Conservation (phyloP, 2,888 invertebrate genomes). For the Luffia ferchaultella region DNA sequence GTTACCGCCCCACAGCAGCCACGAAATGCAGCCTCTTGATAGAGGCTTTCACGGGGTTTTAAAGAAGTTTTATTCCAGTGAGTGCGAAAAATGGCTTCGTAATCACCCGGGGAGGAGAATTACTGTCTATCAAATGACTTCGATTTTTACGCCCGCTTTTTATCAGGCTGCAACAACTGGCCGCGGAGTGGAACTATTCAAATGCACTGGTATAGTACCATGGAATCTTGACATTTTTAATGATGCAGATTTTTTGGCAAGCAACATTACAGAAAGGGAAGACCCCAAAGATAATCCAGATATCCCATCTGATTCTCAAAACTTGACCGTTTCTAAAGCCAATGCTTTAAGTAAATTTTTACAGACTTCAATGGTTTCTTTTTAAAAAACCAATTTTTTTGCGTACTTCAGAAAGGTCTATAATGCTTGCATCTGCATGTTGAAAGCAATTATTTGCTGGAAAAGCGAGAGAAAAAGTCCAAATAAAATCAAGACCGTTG, state of each 20-base stretch:
- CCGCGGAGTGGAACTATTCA: background rate
- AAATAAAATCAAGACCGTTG: too few relatives aligned
- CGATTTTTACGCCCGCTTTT: constrained; percentile 2
- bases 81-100: constrained; percentile 19
- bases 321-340: too few relatives aligned
- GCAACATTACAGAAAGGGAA: background rate
- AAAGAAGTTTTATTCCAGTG: constrained; percentile 16
- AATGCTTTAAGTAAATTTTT: too few relatives aligned
- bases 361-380: too few relatives aligned
- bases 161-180: background rate
- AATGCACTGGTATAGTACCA: background rate
- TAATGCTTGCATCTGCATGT: too few relatives aligned
- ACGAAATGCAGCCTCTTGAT: constrained; percentile 15
- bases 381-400: too few relatives aligned
- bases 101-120: constrained; percentile 18
- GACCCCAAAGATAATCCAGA: background rate
- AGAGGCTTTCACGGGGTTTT: constrained; percentile 7
- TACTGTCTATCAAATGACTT: constrained; percentile 6
- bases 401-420: too few relatives aligned
- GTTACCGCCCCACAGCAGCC: constrained; percentile 16
- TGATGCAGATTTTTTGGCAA: background rate
- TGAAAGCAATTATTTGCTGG: too few relatives aligned
- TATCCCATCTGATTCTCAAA: background rate
- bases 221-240: background rate
- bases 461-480: too few relatives aligned